These are phyloP conservation scores for Nomada goodeniana DNA, from an alignment of 2,888 invertebrate genomes.

Conservation along the genomic window DNA sequence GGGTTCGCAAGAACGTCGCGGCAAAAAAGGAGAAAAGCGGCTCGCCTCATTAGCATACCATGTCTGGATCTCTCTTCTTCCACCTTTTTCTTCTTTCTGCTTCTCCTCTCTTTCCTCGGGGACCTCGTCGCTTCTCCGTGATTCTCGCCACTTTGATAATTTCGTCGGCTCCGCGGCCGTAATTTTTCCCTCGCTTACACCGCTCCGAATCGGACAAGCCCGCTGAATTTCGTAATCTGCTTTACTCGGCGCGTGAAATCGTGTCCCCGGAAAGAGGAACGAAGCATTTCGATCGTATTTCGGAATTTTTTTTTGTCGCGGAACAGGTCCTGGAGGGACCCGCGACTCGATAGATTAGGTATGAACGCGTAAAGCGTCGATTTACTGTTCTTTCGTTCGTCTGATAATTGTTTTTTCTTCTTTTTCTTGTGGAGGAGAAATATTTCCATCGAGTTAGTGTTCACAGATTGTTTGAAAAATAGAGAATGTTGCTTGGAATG, in stretches of 20 bases:
- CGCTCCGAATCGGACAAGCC: neutral
- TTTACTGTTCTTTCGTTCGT: too few relatives aligned
- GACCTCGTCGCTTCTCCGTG: slow-evolving; percentile 17
- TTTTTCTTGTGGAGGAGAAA: too few relatives aligned
- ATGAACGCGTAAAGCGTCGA: too few relatives aligned
- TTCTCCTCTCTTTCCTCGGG: neutral
- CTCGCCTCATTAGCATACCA: slow-evolving; percentile 59
- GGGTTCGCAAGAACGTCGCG: slow-evolving; percentile 44
- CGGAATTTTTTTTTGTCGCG: too few relatives aligned
- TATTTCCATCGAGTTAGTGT: too few relatives aligned
- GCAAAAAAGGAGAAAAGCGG: slow-evolving; percentile 40
- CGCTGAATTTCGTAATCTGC: slow-evolving; percentile 30
- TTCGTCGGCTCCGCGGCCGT: slow-evolving; percentile 22
- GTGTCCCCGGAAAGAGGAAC: neutral
- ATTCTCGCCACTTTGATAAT: slow-evolving; percentile 46
- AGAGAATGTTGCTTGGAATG: too few relatives aligned
- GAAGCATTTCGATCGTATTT: neutral
- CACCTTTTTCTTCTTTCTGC: neutral
- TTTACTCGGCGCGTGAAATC: neutral
- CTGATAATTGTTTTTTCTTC: too few relatives aligned
- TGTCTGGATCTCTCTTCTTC: slow-evolving; percentile 31
- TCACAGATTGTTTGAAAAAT: too few relatives aligned
- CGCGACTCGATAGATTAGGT: too few relatives aligned
- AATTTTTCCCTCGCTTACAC: slow-evolving; percentile 10
- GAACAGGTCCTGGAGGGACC: too few relatives aligned